Conservation (phyloP, 2,888 invertebrate species). For the Deilephila elpenor region DNA sequence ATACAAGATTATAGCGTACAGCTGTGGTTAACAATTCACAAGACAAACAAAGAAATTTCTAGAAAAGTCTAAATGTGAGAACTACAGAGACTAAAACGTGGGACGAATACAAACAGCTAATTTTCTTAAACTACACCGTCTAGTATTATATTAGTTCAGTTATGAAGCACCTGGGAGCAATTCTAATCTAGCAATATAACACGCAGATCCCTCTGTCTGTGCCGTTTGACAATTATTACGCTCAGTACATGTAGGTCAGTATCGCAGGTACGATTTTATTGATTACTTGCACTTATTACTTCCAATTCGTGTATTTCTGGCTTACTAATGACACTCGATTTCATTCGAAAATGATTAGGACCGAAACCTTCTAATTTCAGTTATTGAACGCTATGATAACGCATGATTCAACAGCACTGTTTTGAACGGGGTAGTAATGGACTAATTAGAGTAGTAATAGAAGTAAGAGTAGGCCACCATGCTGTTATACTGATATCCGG, state of each 20-base stretch:
- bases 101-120: constrained; percentile 3
- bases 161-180: constrained; percentile 54
- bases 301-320: too few species aligned
- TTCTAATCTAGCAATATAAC: constrained; percentile 50
- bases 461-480: too few species aligned
- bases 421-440: too few species aligned
- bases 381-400: too few species aligned
- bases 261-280: background rate
- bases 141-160: constrained; percentile 27
- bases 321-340: too few species aligned
- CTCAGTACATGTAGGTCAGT: constrained; percentile 23
- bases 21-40: background rate
- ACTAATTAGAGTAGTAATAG: too few species aligned
- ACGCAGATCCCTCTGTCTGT: constrained; percentile 33
- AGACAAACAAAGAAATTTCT: background rate
- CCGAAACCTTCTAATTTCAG: too few species aligned
- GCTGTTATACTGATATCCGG: too few species aligned
- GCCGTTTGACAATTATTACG: constrained; percentile 43
- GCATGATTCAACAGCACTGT: too few species aligned
- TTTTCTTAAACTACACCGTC: constrained; percentile 14
- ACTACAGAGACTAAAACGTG: constrained; percentile 1
- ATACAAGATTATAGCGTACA: background rate
- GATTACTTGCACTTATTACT: background rate
- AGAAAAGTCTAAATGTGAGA: constrained; percentile 12
- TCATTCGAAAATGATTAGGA: too few species aligned